Percentiles rank a stretch among this genome's conserved stretches.
Conservation (phyloP, 2,113 vertebrate genomes). For the Pangasianodon gigas region DNA sequence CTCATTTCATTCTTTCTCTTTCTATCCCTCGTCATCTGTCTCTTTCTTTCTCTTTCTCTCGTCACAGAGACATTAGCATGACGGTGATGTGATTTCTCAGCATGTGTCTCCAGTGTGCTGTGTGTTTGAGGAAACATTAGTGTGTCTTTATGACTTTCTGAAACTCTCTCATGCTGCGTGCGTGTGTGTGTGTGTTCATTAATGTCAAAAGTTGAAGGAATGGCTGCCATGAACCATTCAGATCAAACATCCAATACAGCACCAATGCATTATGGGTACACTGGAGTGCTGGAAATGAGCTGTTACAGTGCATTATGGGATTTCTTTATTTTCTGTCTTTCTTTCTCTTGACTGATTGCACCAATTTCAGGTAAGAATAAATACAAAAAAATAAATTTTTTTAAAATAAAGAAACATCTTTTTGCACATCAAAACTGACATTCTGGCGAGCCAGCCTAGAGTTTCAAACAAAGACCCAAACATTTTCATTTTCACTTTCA, state of each 20-base stretch:
- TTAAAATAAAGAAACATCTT: background rate
- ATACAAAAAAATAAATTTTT: background rate
- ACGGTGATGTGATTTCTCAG: constrained; percentile 34
- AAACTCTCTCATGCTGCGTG: constrained; percentile 36
- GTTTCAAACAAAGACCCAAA: background rate
- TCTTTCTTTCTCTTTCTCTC: background rate
- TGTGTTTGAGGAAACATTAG: constrained; percentile 42
- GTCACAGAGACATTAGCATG: constrained; percentile 41
- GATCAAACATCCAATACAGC: constrained; percentile 8
- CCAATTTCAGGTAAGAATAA: background rate
- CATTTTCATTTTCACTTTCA: background rate
- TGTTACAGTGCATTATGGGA: background rate
- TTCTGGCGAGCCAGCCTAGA: background rate
- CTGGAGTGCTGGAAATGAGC: background rate
- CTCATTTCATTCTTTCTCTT: constrained; percentile 17
- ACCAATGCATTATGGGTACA: constrained; percentile 3
- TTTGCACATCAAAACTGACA: background rate
- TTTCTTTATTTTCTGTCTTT: background rate
- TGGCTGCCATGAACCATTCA: constrained; percentile 15
- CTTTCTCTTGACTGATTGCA: background rate
- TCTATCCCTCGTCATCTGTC: constrained; percentile 3
- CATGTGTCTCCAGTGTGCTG: constrained; percentile 20
- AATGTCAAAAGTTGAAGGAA: constrained; percentile 23
- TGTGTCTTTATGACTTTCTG: constrained; percentile 46
- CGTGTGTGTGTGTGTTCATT: constrained; percentile 28